Conservation (phyloP, 2,797 vertebrate genomes). For the Trachops cirrhosus region DNA sequence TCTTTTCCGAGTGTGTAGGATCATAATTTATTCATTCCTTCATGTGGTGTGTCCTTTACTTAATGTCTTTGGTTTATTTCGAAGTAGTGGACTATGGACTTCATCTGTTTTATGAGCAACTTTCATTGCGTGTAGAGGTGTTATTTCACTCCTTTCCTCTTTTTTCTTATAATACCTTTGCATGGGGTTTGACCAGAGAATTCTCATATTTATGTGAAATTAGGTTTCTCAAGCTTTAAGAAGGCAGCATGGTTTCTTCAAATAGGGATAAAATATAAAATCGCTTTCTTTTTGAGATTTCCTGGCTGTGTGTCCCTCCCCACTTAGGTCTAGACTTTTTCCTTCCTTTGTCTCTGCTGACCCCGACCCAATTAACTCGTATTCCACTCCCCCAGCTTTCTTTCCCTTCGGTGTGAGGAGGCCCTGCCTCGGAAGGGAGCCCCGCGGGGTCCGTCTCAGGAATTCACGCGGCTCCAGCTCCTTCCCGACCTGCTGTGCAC, state of each 20-base stretch:
- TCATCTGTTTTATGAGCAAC: background rate
- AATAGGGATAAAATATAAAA: background rate
- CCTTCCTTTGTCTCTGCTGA: background rate
- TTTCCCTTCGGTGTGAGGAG: background rate
- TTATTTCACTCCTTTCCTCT: background rate
- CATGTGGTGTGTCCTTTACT: background rate
- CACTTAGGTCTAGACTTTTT: background rate
- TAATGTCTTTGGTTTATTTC: background rate
- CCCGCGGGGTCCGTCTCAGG: background rate
- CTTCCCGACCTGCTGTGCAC: background rate
- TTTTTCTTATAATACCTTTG: background rate
- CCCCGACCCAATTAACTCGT: background rate
- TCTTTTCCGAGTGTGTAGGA: background rate
- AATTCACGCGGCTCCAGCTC: background rate
- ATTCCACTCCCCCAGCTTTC: background rate
- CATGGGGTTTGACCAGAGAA: background rate
- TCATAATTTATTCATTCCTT: background rate
- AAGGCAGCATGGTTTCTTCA: background rate
- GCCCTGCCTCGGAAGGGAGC: background rate
- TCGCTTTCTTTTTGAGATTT: background rate
- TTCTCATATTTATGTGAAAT: background rate
- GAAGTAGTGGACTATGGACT: background rate
- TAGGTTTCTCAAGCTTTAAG: background rate
- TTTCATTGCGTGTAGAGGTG: background rate
- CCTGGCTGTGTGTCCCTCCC: background rate